phyloP scores from a whole-genome alignment of 2,113 vertebrate species.

The Macrotis lagotis region DNA sequence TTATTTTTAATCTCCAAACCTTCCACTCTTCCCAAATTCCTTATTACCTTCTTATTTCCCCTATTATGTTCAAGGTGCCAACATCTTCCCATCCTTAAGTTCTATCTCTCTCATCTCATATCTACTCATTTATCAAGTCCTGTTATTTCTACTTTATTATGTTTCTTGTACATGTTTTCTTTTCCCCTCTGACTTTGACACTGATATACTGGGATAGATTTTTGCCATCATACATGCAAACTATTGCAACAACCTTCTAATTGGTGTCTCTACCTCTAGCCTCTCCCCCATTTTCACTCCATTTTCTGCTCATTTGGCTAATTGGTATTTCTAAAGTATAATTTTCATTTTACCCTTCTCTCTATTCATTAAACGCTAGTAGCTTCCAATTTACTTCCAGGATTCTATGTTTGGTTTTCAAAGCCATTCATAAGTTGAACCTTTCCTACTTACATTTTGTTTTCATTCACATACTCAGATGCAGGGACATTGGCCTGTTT shows the following conservation, averaged over 20 bases:
- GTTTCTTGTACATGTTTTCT: neutral
- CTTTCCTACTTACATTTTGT: neutral
- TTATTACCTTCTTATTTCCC: neutral
- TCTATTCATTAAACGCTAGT: neutral
- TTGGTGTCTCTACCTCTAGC: too few relatives aligned
- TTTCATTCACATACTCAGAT: neutral
- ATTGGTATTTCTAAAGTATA: neutral
- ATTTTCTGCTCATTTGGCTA: neutral
- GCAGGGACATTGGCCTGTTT: neutral
- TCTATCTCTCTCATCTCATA: neutral
- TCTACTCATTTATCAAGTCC: neutral
- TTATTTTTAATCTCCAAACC: neutral
- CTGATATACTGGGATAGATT: neutral
- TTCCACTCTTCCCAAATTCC: neutral
- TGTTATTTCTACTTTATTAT: neutral
- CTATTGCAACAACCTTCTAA: too few relatives aligned
- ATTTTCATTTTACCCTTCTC: accelerated
- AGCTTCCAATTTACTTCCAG: neutral
- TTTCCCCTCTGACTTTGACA: neutral
- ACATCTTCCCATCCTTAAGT: neutral
- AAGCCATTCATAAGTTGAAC: neutral
- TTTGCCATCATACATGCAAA: too few relatives aligned
- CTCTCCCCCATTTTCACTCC: neutral
- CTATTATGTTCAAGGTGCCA: neutral
- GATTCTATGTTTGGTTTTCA: neutral